Conservation (phyloP, 2,888 invertebrate genomes). For the Folsomia manolachei region DNA sequence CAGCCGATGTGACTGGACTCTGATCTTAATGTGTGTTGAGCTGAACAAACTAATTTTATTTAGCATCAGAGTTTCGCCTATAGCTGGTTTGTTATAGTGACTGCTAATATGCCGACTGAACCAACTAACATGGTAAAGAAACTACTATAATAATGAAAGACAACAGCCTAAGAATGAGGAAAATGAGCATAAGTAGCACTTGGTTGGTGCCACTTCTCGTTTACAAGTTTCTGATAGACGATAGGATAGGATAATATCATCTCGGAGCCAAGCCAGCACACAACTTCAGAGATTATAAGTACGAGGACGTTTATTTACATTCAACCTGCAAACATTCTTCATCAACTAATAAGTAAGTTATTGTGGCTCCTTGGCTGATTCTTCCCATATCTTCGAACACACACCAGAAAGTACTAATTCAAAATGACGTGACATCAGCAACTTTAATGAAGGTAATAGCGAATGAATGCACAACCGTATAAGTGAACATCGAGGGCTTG, state of each 20-base stretch:
- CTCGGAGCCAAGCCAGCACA: not conserved
- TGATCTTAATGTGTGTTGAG: constrained; percentile 1
- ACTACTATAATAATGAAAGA: not conserved
- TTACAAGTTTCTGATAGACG: not conserved
- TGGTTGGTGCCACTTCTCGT: not conserved
- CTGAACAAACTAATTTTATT: not conserved
- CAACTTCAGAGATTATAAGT: not conserved
- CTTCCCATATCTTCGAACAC: not conserved
- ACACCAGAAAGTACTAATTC: no score
- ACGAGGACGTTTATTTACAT: not conserved
- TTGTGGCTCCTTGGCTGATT: not conserved
- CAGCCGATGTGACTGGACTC: no score
- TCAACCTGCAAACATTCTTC: not conserved
- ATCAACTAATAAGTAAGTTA: not conserved
- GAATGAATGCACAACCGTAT: not conserved
- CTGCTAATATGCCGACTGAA: no score
- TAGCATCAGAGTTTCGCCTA: no score
- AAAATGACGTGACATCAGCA: not conserved
- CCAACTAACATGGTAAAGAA: no score
- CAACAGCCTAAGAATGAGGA: not conserved
- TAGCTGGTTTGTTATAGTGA: no score
- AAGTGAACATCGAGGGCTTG: not conserved
- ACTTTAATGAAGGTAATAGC: not conserved
- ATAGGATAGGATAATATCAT: no score
- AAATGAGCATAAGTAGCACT: not conserved